Evolutionary conservation across 2,888 invertebrate genomes (phyloP), one percentile per base, ranked within the genome.

Genomic region (Dicranocentrus wangi): DNA sequence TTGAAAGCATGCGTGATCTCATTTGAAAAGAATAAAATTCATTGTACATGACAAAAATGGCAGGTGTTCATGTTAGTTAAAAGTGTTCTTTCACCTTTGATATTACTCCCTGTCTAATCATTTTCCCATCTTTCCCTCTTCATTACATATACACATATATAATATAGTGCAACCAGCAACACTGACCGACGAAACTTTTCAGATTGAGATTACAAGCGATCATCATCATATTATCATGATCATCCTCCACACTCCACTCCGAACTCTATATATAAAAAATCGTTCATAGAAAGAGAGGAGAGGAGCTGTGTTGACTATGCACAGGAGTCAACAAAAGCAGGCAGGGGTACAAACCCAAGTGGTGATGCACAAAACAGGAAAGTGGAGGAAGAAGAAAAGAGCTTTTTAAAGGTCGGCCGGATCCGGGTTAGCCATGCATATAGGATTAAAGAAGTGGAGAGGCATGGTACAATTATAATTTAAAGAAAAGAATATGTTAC

Each of bases 371-470:
- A 17, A 3, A 17, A 51, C 63, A 70, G 51, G 39, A 63, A 53
- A 65, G 42, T 65, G 58, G 70, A 69, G 43, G 53, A 32, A 32
- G 39, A 69, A 55, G 53, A 32, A 32, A 47, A 65, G 68, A 76
- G 61, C 63, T 72, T 32, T 79, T 76, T 32, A 83, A 81, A 83
- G 82, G 83, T 81, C 82, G 75, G 61, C 65, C 78, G 82, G 78
- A 82, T 82, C 84, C 82, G 82, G 84, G 82, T 84, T 81, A 84
- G 82, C 70, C 68, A 72, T 81, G 71, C 70, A 70, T 78, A 65
- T 69, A 61, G 58, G 65, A 69, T 69, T 69, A 55, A 69, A 66
- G 51, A 39, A 55, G 39, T 55, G 53, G 10, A 32, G 10, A 39
- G 32, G 53, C 51, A 23, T 68, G 28, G 23, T 42, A 58, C 55